Evolutionary conservation across 1,140 invertebrate species (phyloP).

Genomic region (Thrips palmi): DNA sequence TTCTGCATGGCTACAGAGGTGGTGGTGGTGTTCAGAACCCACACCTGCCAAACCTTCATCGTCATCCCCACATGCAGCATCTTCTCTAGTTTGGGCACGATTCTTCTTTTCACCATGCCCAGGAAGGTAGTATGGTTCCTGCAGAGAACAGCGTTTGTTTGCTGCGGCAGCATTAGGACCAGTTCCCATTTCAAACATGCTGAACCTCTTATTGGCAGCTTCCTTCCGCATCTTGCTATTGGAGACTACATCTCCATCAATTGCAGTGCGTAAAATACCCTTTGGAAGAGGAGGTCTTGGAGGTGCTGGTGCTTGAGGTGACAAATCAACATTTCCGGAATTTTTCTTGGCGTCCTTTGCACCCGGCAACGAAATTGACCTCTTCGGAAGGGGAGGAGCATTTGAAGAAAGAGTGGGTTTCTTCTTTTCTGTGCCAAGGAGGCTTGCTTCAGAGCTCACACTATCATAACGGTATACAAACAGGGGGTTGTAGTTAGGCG

Average conservation of each 20-base stretch:
- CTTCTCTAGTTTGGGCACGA: slow-evolving; percentile 28
- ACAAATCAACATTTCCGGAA: too few relatives aligned
- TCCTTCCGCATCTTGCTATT: slow-evolving; percentile 29
- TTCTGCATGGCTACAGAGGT: too few relatives aligned
- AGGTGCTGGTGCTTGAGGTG: slow-evolving; percentile 36
- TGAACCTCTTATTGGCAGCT: slow-evolving; percentile 40
- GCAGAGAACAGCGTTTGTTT: slow-evolving; percentile 47
- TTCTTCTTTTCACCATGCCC: too few relatives aligned
- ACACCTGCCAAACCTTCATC: slow-evolving; percentile 19
- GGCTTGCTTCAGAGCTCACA: slow-evolving; percentile 6
- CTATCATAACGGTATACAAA: slow-evolving; percentile 67
- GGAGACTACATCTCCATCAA: slow-evolving; percentile 20
- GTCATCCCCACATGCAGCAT: slow-evolving; percentile 26
- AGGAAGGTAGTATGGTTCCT: slow-evolving; percentile 49
- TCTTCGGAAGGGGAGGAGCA: slow-evolving; percentile 36
- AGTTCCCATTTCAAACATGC: slow-evolving; percentile 53
- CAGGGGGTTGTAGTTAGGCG: slow-evolving; percentile 41
- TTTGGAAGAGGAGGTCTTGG: slow-evolving; percentile 49
- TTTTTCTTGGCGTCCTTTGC: slow-evolving; percentile 29
- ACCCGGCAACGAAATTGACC: slow-evolving; percentile 39
- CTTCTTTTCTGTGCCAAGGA: too few relatives aligned
- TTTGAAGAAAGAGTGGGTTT: too few relatives aligned
- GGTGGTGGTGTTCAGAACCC: too few relatives aligned
- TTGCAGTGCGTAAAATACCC: slow-evolving; percentile 44
- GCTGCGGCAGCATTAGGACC: slow-evolving; percentile 28